Evolutionary conservation across 2,888 invertebrate genomes (phyloP), one percentile per base, ranked within the genome.

Genomic region (Graphium colonna): DNA sequence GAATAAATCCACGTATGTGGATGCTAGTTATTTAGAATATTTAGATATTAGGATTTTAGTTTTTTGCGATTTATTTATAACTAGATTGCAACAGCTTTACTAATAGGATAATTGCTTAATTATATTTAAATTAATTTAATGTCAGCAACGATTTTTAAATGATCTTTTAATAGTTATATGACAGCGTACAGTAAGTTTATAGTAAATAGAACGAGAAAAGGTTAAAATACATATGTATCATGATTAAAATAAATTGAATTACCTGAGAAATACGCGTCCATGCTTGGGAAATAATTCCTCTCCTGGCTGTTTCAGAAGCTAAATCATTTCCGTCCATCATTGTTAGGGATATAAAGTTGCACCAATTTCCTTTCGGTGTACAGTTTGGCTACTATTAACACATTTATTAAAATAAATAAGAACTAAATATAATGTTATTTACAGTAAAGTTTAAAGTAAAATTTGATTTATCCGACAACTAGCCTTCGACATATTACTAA

Each of bases 241-340:
- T 31, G 36, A 53, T 45, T 8, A 46, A 33, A 9, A 17, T 43
- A 47, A 55, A 42, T 18, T 26, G 36, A 38, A 55, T 66, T 80
- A 93, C 94, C 92, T 94, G 94, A 68, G 92, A 93, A 77, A 93
- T 75, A 77, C 93, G 91, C 49, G 91, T 92, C 91, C 92, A 92
- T 60, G 91, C 91, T 86, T 94, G 94, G 61, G 92, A 92, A 68
- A 94, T 75, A 65, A 92, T 88, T 76, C 92, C 92, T 84, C 90
- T 92, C 77, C 91, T 92, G 65, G 81, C 79, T 67, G 79, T 76
- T 73, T 93, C 90, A 72, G 90, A 81, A 61, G 90, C 80, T 77
- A 93, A 86, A 91, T 94, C 94, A 77, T 93, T 93, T 83, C 93
- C 93, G 90, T 94, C 93, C 92, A 92, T 93, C 92, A 91, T 92